These are phyloP conservation scores for Parazoanthus swiftii DNA, from an alignment of 92 coral and sea anemone genomes.

Conservation along the genomic window DNA sequence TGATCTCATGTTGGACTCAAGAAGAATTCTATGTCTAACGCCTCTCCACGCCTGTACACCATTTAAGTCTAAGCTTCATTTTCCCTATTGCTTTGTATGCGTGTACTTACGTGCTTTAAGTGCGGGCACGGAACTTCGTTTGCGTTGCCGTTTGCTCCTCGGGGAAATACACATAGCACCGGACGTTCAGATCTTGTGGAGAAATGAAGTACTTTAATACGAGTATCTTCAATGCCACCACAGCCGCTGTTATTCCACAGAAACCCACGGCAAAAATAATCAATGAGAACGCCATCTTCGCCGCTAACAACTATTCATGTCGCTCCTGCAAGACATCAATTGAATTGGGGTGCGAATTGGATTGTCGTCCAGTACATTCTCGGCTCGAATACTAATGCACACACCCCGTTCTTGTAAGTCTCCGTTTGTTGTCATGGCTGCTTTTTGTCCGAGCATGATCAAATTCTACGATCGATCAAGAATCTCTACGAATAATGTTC, in stretches of 20 bases:
- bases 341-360: too few relatives aligned
- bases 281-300: neutral
- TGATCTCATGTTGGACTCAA: too few relatives aligned
- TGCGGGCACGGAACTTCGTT: slow-evolving; percentile 21
- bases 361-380: too few relatives aligned
- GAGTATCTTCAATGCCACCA: neutral
- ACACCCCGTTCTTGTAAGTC: too few relatives aligned
- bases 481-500: too few relatives aligned
- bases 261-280: slow-evolving; percentile 33
- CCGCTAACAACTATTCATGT: neutral
- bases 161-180: slow-evolving; percentile 6
- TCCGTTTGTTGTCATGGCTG: too few relatives aligned
- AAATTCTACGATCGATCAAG: too few relatives aligned
- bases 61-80: neutral
- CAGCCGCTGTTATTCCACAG: neutral
- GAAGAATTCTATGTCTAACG: too few relatives aligned
- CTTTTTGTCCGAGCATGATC: too few relatives aligned
- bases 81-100: neutral
- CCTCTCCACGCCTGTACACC: too few relatives aligned
- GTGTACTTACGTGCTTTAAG: slow-evolving; percentile 17
- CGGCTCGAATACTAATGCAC: too few relatives aligned
- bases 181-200: neutral
- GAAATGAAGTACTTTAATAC: neutral
- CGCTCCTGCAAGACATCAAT: neutral
- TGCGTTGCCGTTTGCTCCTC: neutral